Percentiles rank a stretch among this genome's conserved stretches.
Conservation (phyloP, 2,888 invertebrate genomes). For the Lasioglossum oenotherae region DNA sequence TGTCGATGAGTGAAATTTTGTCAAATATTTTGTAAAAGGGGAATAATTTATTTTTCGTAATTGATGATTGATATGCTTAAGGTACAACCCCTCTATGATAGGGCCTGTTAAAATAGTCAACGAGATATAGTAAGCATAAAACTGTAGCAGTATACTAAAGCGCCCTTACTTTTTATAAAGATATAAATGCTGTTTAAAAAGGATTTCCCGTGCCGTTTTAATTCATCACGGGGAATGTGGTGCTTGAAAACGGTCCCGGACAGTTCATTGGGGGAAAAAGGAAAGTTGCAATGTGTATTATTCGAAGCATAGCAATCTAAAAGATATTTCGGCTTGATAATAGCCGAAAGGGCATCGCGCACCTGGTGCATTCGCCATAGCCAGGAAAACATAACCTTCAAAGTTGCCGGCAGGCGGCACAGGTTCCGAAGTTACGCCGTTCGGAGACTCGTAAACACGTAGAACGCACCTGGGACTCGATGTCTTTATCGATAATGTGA, state of each 20-base stretch:
- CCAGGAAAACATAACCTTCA: slow-evolving; percentile 76
- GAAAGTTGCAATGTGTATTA: background rate
- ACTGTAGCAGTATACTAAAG: background rate
- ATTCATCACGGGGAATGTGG: background rate
- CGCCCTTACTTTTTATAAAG: background rate
- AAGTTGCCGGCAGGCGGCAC: slow-evolving; percentile 71
- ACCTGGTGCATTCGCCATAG: slow-evolving; percentile 75
- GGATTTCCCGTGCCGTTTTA: background rate
- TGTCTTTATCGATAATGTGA: slow-evolving; percentile 80
- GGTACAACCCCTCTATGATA: background rate
- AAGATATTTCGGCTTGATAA: slow-evolving; percentile 39
- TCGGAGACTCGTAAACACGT: slow-evolving; percentile 81
- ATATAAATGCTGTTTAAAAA: background rate
- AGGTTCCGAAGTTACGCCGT: slow-evolving; percentile 71
- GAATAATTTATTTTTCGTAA: too few relatives aligned
- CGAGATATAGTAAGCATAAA: background rate
- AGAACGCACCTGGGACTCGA: slow-evolving; percentile 80
- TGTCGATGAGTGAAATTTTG: too few relatives aligned
- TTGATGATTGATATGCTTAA: too few relatives aligned
- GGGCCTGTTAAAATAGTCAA: background rate
- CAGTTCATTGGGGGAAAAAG: background rate
- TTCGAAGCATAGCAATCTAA: slow-evolving; percentile 17
- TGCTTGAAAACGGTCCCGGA: background rate
- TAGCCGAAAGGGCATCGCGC: slow-evolving; percentile 52
- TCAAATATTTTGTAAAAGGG: too few relatives aligned